A percentile compares a stretch with the other conserved stretches of the same genome.
phyloP scores from a whole-genome alignment of 2,888 invertebrate genomes.

The Leucozona laternaria region DNA sequence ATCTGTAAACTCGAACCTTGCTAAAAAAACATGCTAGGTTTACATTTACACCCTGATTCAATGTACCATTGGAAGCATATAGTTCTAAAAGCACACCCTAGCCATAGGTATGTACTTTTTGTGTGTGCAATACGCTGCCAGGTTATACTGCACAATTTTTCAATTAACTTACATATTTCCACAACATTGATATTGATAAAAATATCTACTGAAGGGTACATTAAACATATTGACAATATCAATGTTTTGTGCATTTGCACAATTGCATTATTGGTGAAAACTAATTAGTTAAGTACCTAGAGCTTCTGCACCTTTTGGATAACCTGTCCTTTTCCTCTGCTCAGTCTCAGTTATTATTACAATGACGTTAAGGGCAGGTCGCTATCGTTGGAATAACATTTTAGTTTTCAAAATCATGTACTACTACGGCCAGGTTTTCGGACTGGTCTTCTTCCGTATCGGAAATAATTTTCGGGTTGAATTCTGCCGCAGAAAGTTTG shows the following conservation, averaged over 20 bases:
- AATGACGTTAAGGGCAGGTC: background rate
- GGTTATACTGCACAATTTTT: background rate
- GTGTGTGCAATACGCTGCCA: too few relatives aligned
- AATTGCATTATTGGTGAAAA: background rate
- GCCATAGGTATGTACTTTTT: too few relatives aligned
- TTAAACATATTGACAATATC: background rate
- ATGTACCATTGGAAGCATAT: too few relatives aligned
- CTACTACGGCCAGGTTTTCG: background rate
- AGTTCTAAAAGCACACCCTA: too few relatives aligned
- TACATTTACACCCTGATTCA: too few relatives aligned
- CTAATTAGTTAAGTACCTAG: background rate
- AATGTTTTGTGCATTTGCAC: background rate
- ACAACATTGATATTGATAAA: background rate
- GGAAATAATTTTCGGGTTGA: background rate
- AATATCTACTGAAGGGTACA: background rate
- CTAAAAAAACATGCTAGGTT: too few relatives aligned
- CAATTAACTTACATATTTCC: background rate
- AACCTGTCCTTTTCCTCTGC: background rate
- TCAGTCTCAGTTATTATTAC: background rate
- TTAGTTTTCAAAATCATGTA: conserved; percentile 1
- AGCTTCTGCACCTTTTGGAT: background rate
- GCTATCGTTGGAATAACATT: background rate
- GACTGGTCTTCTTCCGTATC: background rate
- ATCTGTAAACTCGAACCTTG: too few relatives aligned
- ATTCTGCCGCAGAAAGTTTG: background rate